Base-by-base conservation (phyloP, 1,140 invertebrate genomes). In the Caenorhabditis remanei region DNA sequence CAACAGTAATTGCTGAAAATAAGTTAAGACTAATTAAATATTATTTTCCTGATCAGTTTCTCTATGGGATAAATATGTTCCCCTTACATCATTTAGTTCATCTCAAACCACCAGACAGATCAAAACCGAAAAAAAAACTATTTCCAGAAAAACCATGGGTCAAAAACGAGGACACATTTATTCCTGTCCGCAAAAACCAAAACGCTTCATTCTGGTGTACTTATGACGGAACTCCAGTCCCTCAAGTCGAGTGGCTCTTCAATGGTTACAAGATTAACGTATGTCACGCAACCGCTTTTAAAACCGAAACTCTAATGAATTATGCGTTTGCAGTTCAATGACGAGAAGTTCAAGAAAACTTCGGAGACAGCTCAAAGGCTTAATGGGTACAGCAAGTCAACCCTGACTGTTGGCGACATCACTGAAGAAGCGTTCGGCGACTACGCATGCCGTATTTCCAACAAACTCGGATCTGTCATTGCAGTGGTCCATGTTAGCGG, bases 221-320 rank as follows among this genome's bases (percentile, higher is more conserved):
- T 50, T 88, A 87, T 56, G 85, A 88, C 55, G 88, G 85, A 48
- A 75, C 41, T 43, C 88, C 88, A 41, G 48, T 56, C 40, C 88
- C 88, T 9, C 85, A 87, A 46, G 50, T 87, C 84, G 86, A 87
- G 58, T 88, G 88, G 88, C 53, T 87, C 21, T 88, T 88, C 88
- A 88, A 88, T 82, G 85, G 85, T 32, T 87, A 83, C 67, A 88
- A 87, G 56, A 79, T 88, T 40, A 87, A 87, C 63, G 88, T 88
- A 46, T 24, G 88, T 43, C 61, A 85, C 63, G 63, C 67, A 56
- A 63, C 79, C 67, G 8, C 40, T 75, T 84, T 19, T 63, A 63
- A 58, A 48, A n/a, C 41, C 24, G 13, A 16, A 41, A 50, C 43
- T 63, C 50, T 85, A 53, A 84, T 41, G 63, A 46, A 63, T 56